phyloP scores from a whole-genome alignment of 35 echinoderm and acorn worm genomes.

The Heliocidaris erythrogramma region DNA sequence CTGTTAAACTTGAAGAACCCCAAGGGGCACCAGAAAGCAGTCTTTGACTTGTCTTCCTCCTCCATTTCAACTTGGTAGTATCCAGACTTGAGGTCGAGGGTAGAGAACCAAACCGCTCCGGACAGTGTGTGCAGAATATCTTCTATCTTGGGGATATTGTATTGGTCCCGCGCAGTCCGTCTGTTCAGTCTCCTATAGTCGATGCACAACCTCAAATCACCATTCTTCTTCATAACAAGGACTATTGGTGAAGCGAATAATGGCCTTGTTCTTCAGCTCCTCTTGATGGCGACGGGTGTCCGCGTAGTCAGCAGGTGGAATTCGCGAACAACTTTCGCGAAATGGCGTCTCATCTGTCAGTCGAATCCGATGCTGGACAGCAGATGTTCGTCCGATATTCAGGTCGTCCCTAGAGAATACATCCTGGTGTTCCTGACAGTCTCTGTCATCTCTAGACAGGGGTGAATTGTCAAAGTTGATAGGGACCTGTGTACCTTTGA shows the following conservation, averaged over 20 bases:
- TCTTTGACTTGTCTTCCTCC: conserved; percentile 67
- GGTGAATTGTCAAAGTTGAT: no score
- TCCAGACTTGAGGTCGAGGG: conserved; percentile 45
- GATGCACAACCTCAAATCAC: conserved; percentile 31
- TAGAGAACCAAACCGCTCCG: conserved; percentile 41
- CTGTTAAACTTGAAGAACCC: conserved; percentile 74
- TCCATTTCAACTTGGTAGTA: conserved; percentile 76
- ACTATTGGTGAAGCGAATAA: conserved; percentile 60
- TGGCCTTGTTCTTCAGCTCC: conserved; percentile 59
- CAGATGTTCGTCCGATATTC: conserved; percentile 69
- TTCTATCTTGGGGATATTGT: conserved; percentile 60
- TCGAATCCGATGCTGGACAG: conserved; percentile 54
- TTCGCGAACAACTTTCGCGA: conserved; percentile 37
- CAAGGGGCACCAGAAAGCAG: conserved; percentile 75
- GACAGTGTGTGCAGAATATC: conserved; percentile 35
- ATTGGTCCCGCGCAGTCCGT: conserved; percentile 69
- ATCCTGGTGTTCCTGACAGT: no score
- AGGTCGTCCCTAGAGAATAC: conserved; percentile 65
- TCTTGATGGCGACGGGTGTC: conserved; percentile 52
- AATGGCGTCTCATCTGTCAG: conserved; percentile 66
- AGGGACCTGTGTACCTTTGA: no score
- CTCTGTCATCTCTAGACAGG: no score
- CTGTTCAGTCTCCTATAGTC: not conserved
- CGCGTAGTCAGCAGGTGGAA: conserved; percentile 61
- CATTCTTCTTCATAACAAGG: conserved; percentile 54